A percentile compares a stretch with the other conserved stretches of the same genome.
Conservation (phyloP, 1,140 invertebrate genomes). For the Calycopis cecrops region DNA sequence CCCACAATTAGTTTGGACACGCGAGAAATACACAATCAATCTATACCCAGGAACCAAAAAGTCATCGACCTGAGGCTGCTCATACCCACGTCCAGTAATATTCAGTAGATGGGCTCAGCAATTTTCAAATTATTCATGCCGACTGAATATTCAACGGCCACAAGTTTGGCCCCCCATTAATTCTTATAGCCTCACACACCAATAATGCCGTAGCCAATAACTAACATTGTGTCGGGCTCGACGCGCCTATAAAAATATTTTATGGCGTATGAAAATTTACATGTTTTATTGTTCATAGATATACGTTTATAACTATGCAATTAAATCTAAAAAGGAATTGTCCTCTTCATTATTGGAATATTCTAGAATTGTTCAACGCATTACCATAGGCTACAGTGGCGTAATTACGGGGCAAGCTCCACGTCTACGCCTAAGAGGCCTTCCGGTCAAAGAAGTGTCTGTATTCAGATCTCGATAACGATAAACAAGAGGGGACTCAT, state of each 20-base stretch:
- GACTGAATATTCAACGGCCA: constrained; percentile 62
- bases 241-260: constrained; percentile 9
- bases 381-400: too few species aligned
- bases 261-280: constrained; percentile 10
- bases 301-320: constrained; percentile 10
- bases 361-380: not conserved
- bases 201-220: constrained; percentile 14
- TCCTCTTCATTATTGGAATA: not conserved
- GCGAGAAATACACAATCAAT: constrained; percentile 29
- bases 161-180: constrained; percentile 61
- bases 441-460: too few species aligned
- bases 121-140: constrained; percentile 67
- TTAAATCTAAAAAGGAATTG: not conserved
- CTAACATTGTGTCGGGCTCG: constrained; percentile 14
- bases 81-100: constrained; percentile 45
- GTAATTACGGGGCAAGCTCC: too few species aligned
- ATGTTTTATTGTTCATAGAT: constrained; percentile 10
- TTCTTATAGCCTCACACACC: constrained; percentile 55
- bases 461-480: too few species aligned
- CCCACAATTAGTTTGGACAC: constrained; percentile 28
- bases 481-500: too few species aligned
- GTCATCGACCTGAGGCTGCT: constrained; percentile 51
- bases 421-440: too few species aligned
- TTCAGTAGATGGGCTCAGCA: constrained; percentile 49
- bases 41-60: constrained; percentile 31